These are phyloP conservation scores for Apteryx owenii DNA, from an alignment of 2,113 vertebrate genomes.

Conservation along the genomic window DNA sequence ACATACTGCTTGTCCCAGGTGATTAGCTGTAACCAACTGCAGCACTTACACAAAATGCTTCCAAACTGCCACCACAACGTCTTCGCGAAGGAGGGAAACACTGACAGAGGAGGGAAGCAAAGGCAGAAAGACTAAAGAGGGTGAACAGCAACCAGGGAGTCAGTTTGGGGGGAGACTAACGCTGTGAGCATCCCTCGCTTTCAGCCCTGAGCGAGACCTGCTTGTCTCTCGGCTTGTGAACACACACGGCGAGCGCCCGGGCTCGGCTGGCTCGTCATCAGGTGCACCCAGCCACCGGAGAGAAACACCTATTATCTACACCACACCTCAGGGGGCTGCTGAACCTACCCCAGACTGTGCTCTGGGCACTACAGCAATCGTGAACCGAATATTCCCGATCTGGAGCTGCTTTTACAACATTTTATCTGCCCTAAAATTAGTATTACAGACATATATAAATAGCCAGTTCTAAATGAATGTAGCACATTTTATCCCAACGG, in stretches of 20 bases:
- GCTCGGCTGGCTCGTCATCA: neutral
- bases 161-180: neutral
- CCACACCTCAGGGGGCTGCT: neutral
- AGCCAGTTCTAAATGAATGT: neutral
- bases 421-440: neutral
- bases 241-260: neutral
- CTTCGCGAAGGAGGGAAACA: neutral
- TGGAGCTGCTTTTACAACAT: neutral
- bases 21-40: conserved; percentile 15
- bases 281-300: neutral
- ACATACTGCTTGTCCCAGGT: conserved; percentile 28
- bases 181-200: neutral
- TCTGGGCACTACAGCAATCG: neutral
- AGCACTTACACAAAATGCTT: neutral
- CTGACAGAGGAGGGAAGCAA: neutral
- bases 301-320: neutral
- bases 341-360: neutral
- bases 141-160: neutral
- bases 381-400: neutral
- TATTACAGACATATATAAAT: neutral
- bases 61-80: neutral
- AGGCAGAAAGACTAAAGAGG: neutral
- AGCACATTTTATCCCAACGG: neutral
- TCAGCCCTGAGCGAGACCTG: neutral
- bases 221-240: accelerated